These are phyloP conservation scores for Drosophila setosimentum DNA, from an alignment of 2,888 invertebrate genomes.

Conservation along the genomic window DNA sequence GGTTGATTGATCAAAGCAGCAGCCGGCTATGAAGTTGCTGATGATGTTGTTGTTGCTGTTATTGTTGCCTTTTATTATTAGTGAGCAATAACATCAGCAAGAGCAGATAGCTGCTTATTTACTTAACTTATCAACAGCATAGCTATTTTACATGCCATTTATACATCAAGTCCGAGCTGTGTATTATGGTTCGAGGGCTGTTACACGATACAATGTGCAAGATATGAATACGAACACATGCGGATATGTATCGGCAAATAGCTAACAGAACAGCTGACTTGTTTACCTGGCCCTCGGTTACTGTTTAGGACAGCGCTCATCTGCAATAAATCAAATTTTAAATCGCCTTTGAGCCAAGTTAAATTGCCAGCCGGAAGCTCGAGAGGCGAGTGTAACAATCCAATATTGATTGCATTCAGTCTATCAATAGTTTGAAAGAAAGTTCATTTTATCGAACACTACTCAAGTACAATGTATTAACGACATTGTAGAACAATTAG, in stretches of 20 bases:
- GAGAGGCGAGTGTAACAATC: conserved; percentile 41
- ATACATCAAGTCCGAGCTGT: conserved; percentile 14
- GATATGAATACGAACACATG: conserved; percentile 32
- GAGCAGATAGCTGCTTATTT: conserved; percentile 45
- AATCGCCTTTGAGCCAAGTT: conserved; percentile 76
- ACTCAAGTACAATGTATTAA: conserved; percentile 13
- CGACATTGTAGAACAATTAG: conserved; percentile 1
- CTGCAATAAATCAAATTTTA: conserved; percentile 75
- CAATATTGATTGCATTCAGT: conserved; percentile 44
- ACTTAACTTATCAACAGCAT: conserved; percentile 47
- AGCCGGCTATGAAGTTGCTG: conserved; percentile 53
- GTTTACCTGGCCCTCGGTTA: conserved; percentile 32
- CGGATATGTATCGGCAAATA: conserved; percentile 13
- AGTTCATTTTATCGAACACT: conserved; percentile 8
- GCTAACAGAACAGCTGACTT: conserved; percentile 51
- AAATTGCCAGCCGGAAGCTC: conserved; percentile 75
- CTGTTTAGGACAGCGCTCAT: conserved; percentile 23
- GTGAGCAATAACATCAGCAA: conserved; percentile 16
- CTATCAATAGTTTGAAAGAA: conserved; percentile 54
- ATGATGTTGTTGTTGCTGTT: conserved; percentile 17
- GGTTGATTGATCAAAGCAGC: conserved; percentile 80
- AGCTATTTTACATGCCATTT: conserved; percentile 59
- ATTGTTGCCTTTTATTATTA: conserved; percentile 39
- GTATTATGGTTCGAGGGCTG: conserved; percentile 18
- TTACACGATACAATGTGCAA: conserved; percentile 30